Percentiles rank a stretch among this genome's conserved stretches.
Evolutionary conservation across 2,113 vertebrate species (phyloP).

Genomic region (Antennarius striatus): DNA sequence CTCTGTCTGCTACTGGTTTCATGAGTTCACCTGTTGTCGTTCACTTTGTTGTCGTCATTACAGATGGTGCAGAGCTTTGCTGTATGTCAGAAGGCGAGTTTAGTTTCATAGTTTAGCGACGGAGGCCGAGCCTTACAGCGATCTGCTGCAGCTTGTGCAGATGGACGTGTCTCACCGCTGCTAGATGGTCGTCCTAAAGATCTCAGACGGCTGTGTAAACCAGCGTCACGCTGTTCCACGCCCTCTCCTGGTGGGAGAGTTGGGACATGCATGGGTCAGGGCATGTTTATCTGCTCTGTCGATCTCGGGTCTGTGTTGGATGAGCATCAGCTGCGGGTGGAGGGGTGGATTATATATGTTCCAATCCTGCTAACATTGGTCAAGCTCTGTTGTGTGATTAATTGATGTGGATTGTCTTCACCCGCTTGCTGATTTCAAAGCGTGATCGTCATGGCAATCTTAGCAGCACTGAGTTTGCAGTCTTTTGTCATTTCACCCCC

Average conservation of each 20-base stretch:
- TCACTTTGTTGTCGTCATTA: not conserved
- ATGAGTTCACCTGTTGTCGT: constrained; percentile 10
- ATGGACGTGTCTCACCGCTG: no score
- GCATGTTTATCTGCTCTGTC: constrained; percentile 34
- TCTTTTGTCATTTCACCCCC: constrained; percentile 32
- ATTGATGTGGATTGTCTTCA: constrained; percentile 21
- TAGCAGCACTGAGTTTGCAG: constrained; percentile 4
- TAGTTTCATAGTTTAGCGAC: no score
- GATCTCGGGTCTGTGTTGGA: constrained; percentile 26
- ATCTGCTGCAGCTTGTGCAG: no score
- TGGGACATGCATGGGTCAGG: constrained; percentile 1
- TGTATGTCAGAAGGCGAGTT: not conserved
- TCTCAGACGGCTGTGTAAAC: constrained; percentile 29
- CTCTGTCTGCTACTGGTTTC: constrained; percentile 16
- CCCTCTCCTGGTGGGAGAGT: constrained; percentile 2
- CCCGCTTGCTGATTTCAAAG: constrained; percentile 19
- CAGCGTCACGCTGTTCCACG: constrained; percentile 3
- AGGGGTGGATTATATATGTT: constrained; percentile 52
- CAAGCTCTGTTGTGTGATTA: constrained; percentile 4
- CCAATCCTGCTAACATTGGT: constrained; percentile 1
- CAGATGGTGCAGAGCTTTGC: not conserved
- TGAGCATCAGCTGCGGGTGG: constrained; percentile 25
- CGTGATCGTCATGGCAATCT: constrained; percentile 35
- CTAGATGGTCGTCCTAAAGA: not conserved
- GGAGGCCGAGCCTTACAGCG: no score